Evolutionary conservation across 2,888 invertebrate species (phyloP).

Genomic region (Brachypterus glaber): DNA sequence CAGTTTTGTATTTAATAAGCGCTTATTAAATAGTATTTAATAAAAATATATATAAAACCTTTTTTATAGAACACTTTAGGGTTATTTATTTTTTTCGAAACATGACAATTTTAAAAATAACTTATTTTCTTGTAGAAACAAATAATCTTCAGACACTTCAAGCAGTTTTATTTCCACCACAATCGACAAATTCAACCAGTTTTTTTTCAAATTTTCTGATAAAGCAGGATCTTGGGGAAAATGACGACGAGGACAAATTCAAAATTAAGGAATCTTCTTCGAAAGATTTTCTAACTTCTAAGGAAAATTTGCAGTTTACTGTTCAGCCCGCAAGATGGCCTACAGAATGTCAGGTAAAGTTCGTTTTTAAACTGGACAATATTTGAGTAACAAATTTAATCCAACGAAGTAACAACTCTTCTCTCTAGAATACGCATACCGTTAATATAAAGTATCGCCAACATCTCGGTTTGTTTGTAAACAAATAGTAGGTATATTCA

Average conservation of each 20-base stretch:
- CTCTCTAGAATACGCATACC: no score
- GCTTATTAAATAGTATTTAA: no score
- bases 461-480: no score
- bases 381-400: no score
- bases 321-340: conserved; percentile 81
- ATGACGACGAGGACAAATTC: conserved; percentile 35
- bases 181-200: conserved; percentile 36
- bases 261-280: conserved; percentile 36
- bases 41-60: no score
- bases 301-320: conserved; percentile 40
- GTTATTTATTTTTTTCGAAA: no score
- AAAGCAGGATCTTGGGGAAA: conserved; percentile 41
- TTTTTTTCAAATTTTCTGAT: conserved; percentile 57
- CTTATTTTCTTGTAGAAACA: no score
- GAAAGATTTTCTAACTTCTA: conserved; percentile 52
- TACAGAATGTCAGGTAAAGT: conserved; percentile 72
- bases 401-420: no score
- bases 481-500: no score
- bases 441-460: not conserved
- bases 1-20: no score
- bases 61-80: no score
- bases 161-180: conserved; percentile 53
- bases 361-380: not conserved
- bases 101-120: no score
- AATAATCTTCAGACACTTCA: conserved; percentile 58